Evolutionary conservation across 2,888 invertebrate genomes (phyloP), one percentile per base, ranked within the genome.

Genomic region (Beris morrisii): DNA sequence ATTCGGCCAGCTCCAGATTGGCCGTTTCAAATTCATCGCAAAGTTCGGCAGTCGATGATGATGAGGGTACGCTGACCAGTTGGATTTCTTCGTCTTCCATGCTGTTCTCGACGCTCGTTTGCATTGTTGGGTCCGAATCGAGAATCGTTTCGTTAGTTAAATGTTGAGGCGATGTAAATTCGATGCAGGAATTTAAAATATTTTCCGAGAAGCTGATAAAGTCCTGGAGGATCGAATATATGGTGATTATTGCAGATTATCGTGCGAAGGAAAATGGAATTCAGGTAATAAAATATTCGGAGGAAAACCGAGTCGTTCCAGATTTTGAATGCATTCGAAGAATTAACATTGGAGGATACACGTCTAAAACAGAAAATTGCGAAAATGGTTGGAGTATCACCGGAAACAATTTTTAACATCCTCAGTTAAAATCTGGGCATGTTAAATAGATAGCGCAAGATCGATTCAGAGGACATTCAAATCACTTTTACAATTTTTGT

Each of bases 1-100:
- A 79, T 64, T 79, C 79, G 6, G 75, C 75, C 4, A 79, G 63
- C 64, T 78, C 78, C 30, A 79, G 67, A 56, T 65, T 66, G n/a
- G 74, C 74, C n/a, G 73, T 72, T 15, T 72, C 69, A 6, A 69
- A 68, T 52, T 69, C 66, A 28, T 64, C 61, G 64, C 1, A 65
- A 9, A 61, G 7, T 22, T 61, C 3, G 22, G 22, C 22, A 22
- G 22, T 22, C 69, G 69, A 7, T 55, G 50, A 6, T 66, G 67
- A 30, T 13, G 58, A 30, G 28, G 50, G 52, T 4, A 61, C 30
- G 22, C 43, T 66, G 32, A 61, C 48, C 7, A 58, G 30, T 45
- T 66, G 53, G 13, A 58, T 66, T 52, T 44, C 73, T 4, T 74
- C 71, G 58, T 73, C 74, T 30, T 74, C 72, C 38, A 73, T 71